A percentile compares a stretch with the other conserved stretches of the same genome.
phyloP scores from a whole-genome alignment of 2,888 invertebrate genomes.

The Mythimna impura region DNA sequence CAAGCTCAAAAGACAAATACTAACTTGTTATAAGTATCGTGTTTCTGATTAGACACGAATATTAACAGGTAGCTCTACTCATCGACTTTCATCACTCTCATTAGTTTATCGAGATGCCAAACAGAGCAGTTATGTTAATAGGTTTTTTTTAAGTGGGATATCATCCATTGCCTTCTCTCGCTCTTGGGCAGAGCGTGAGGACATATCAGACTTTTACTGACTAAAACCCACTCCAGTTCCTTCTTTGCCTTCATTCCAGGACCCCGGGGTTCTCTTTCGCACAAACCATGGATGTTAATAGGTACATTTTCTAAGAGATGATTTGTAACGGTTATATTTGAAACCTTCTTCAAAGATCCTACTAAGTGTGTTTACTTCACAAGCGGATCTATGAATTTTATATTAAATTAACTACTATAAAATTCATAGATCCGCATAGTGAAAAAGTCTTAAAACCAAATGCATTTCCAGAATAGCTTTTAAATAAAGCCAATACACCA shows the following conservation, averaged over 20 bases:
- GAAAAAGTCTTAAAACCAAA: slow-evolving; percentile 3
- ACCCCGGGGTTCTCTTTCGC: too few relatives aligned
- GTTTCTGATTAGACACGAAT: slow-evolving; percentile 1
- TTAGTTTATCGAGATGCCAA: slow-evolving; percentile 24
- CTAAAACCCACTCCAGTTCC: too few relatives aligned
- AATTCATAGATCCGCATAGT: neutral
- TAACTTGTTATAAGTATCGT: neutral
- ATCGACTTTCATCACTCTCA: slow-evolving; percentile 27
- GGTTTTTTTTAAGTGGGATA: too few relatives aligned
- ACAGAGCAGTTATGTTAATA: neutral
- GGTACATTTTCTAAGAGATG: too few relatives aligned
- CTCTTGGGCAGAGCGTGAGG: too few relatives aligned
- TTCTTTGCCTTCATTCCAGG: too few relatives aligned
- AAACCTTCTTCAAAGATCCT: too few relatives aligned
- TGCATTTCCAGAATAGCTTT: neutral
- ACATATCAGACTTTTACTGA: too few relatives aligned
- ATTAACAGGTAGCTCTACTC: slow-evolving; percentile 18
- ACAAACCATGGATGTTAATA: too few relatives aligned
- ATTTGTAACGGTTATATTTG: too few relatives aligned
- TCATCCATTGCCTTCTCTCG: too few relatives aligned
- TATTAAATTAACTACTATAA: neutral
- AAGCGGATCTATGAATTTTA: neutral
- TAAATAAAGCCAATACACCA: slow-evolving; percentile 10
- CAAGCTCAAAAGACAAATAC: too few relatives aligned
- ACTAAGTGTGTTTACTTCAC: neutral